A percentile compares a stretch with the other conserved stretches of the same genome.
These are phyloP conservation scores for Jacana jacana DNA, from an alignment of 2,113 vertebrate genomes.

Conservation along the genomic window DNA sequence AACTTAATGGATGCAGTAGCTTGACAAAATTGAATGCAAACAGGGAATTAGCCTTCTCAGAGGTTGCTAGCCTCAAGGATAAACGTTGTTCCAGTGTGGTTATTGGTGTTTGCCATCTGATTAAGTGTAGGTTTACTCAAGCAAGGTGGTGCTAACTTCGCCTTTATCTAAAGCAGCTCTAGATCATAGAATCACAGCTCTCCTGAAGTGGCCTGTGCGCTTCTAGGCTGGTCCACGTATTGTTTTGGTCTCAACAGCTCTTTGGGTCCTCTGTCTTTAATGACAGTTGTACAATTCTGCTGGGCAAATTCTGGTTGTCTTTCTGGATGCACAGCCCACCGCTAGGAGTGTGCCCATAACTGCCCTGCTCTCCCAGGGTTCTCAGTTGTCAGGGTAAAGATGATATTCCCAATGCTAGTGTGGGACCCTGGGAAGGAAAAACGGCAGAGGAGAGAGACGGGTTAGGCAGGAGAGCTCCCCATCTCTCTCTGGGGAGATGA, in stretches of 20 bases:
- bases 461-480: neutral
- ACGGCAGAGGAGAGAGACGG: fast-evolving
- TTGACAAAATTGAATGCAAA: neutral
- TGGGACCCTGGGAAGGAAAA: neutral
- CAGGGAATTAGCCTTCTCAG: neutral
- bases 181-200: no score
- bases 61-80: neutral
- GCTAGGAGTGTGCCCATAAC: neutral
- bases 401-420: no score
- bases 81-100: neutral
- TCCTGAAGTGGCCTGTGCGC: neutral
- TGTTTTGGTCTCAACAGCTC: neutral
- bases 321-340: neutral
- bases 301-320: neutral
- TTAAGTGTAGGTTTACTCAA: neutral
- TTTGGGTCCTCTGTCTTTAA: neutral
- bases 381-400: neutral
- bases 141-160: neutral
- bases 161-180: neutral
- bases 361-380: neutral
- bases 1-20: neutral
- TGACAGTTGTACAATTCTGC: neutral
- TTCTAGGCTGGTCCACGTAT: neutral
- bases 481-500: no score
- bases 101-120: neutral